Base-by-base conservation (phyloP, 2,888 invertebrate genomes). In the Ennomos fuscantarius region DNA sequence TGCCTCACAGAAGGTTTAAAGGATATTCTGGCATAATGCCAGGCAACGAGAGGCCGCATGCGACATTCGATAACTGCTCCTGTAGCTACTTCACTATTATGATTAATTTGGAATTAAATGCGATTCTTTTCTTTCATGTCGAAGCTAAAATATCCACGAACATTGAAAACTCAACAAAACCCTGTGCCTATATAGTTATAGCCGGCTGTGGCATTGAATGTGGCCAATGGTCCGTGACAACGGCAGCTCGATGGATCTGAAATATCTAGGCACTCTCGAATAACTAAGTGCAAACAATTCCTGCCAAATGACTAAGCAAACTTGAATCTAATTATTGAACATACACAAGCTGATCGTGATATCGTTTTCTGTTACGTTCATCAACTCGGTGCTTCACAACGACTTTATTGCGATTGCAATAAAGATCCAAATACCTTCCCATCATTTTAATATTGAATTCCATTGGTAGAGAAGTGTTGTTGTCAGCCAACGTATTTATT, bases 141-240 rank as follows among this genome's bases (percentile, higher is more conserved):
- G 6, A 24, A 40, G 44, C 45, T 35, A 15, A 41, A 24, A 50
- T 24, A 32, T 35, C 35, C 24, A 45, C 41, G 35, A 52, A 57
- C 47, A 47, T 34, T 42, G 32, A 43, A 51, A 46, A n/a, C 34
- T 8, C 24, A 52, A 39, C 51, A 41, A 51, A 42, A 24, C 9
- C 24, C 42, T 1, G 37, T 33, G 42, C 36, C 44, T 46, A 31
- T 58, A 47, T 44, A 32, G 49, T 49, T 34, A 50, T 40, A 55
- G 57, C 50, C 56, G 52, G 47, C 62, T 67, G 65, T 70, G 81
- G 77, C 81, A 86, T 85, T 87, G 85, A 84, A 78, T 73, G 76
- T 72, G 72, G 59, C 66, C 83, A 81, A 79, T 86, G 79, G 75
- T 68, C 81, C 80, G 83, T 83, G 79, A 80, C 76, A 68, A 65